Evolutionary conservation across 2,888 invertebrate species (phyloP).

Genomic region (Myopa testacea): DNA sequence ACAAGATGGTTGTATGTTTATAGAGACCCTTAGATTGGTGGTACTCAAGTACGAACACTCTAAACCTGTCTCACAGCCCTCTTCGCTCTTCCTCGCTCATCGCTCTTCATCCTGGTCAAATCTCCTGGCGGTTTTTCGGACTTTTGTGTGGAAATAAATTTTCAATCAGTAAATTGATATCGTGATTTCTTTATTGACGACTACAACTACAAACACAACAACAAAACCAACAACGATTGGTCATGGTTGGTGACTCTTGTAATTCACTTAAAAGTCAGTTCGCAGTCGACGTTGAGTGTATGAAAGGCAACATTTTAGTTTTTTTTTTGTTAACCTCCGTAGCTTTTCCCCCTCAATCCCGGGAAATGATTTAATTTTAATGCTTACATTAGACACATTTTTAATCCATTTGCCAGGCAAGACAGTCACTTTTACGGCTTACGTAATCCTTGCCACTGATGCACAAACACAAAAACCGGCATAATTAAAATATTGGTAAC

Average conservation of each 20-base stretch:
- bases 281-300: not conserved
- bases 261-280: constrained; percentile 32
- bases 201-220: constrained; percentile 34
- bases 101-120: not conserved
- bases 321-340: not conserved
- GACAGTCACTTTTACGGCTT: not conserved
- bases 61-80: no score
- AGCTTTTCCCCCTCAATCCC: not conserved
- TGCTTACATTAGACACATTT: constrained; percentile 26
- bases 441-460: constrained; percentile 16
- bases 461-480: constrained; percentile 33
- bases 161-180: constrained; percentile 68
- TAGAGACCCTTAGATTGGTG: not conserved
- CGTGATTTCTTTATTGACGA: constrained; percentile 58
- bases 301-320: no score
- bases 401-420: constrained; percentile 30
- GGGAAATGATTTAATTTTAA: constrained; percentile 26
- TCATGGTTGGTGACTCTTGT: constrained; percentile 32
- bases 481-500: constrained; percentile 52
- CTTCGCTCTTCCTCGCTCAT: not conserved
- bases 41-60: not conserved
- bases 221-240: constrained; percentile 23
- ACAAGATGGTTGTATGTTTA: no score
- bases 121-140: not conserved
- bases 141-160: constrained; percentile 57